Percentiles rank a stretch among this genome's conserved stretches.
phyloP scores from a whole-genome alignment of 2,888 invertebrate genomes.

The Mycalesis mineus region DNA sequence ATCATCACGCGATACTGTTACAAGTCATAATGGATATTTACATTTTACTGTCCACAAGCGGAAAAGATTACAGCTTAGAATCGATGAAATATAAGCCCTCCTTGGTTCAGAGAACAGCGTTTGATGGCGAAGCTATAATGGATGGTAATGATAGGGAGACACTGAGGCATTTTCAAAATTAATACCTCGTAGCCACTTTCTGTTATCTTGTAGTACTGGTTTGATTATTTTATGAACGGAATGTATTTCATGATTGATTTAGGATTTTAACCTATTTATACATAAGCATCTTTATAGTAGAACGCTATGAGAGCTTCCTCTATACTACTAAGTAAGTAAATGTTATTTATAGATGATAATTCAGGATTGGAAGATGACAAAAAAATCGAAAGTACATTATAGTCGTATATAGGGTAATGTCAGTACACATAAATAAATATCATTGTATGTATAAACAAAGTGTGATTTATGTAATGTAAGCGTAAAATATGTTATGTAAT shows the following conservation, averaged over 20 bases:
- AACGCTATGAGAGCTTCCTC: too few relatives aligned
- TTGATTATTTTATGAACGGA: neutral
- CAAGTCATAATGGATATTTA: slow-evolving; percentile 48
- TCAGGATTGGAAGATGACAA: too few relatives aligned
- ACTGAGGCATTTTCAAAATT: slow-evolving; percentile 25
- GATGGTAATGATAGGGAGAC: slow-evolving; percentile 31
- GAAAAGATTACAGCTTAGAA: slow-evolving; percentile 50
- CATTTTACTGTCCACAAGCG: slow-evolving; percentile 48
- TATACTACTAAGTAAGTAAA: too few relatives aligned
- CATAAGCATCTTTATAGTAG: too few relatives aligned
- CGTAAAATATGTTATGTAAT: too few relatives aligned
- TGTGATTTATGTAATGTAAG: too few relatives aligned
- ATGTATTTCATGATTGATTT: neutral
- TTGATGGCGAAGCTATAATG: slow-evolving; percentile 35
- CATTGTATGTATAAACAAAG: neutral
- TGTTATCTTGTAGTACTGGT: slow-evolving; percentile 14
- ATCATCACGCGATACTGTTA: slow-evolving; percentile 38
- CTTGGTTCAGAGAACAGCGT: slow-evolving; percentile 34
- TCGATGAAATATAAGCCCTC: slow-evolving; percentile 52
- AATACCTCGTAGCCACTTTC: slow-evolving; percentile 11
- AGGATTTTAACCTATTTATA: neutral
- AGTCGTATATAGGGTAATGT: too few relatives aligned
- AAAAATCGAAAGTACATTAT: too few relatives aligned
- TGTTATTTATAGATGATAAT: too few relatives aligned
- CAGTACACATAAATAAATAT: too few relatives aligned